phyloP scores from a whole-genome alignment of 2,888 invertebrate genomes.

The Atherix ibis region DNA sequence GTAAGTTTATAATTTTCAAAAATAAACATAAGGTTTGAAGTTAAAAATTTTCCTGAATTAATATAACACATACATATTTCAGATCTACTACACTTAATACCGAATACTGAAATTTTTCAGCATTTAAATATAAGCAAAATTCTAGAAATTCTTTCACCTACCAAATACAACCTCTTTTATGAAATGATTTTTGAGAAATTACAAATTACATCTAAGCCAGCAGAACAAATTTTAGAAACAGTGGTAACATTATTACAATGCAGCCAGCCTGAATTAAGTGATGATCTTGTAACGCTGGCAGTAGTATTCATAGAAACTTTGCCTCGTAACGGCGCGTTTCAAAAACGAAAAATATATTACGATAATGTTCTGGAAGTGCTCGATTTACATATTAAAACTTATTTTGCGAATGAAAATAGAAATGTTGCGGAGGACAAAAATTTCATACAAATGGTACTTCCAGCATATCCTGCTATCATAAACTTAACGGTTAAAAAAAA shows the following conservation, averaged over 20 bases:
- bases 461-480: slow-evolving; percentile 16
- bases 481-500: slow-evolving; percentile 13
- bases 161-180: slow-evolving; percentile 19
- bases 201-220: slow-evolving; percentile 17
- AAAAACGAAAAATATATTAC: slow-evolving; percentile 15
- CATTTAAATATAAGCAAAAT: slow-evolving; percentile 18
- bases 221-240: slow-evolving; percentile 17
- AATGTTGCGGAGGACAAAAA: slow-evolving; percentile 17
- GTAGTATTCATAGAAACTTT: slow-evolving; percentile 21
- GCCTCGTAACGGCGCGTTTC: slow-evolving; percentile 14
- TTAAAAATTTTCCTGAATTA: no score
- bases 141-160: slow-evolving; percentile 18
- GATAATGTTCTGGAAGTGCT: slow-evolving; percentile 7
- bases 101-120: slow-evolving; percentile 19
- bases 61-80: not conserved
- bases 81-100: slow-evolving; percentile 27
- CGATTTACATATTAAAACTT: slow-evolving; percentile 7
- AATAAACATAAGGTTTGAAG: no score
- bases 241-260: slow-evolving; percentile 14
- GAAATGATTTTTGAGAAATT: slow-evolving; percentile 18
- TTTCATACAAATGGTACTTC: slow-evolving; percentile 22
- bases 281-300: slow-evolving; percentile 18
- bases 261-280: slow-evolving; percentile 7
- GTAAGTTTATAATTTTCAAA: slow-evolving; percentile 11
- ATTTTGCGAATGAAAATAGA: slow-evolving; percentile 13